Evolutionary conservation across 2,797 vertebrate species (phyloP), one percentile per base, ranked within the genome.

Genomic region (Manis pentadactyla): DNA sequence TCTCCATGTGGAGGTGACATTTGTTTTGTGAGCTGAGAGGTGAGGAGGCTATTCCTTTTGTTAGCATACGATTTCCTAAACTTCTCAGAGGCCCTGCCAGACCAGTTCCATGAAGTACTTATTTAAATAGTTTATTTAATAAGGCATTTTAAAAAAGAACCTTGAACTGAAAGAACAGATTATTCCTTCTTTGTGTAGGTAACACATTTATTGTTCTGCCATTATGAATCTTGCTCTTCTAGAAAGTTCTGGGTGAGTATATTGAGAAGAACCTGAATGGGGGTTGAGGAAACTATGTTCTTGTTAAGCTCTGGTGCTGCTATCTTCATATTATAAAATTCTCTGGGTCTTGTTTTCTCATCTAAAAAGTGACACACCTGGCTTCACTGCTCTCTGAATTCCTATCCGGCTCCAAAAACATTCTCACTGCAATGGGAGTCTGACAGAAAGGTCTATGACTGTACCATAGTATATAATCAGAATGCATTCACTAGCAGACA

Each of bases 131-230:
- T 68, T 92, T 74, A 49, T 61, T 8, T 55, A 63, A 39, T 29
- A 71, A 84, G 29, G 12, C 2, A 3, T 68, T 89, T 93, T 84
- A 73, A 83, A 92, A 89, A 87, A 59, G 53, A 93, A 66, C 66
- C 5, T 57, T 64, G 75, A 77, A 29, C 13, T 59, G 69, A 71
- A 77, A 42, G 31, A 87, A 69, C 7, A 2, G 13, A 19, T 29
- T 61, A 13, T 57, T 68, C 39, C 59, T 71, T 88, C 49, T 77
- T 53, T 83, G 42, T 88, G 4, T 68, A 5, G 91, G 68, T 64
- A 59, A 49, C 11, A 37, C 77, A 63, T 53, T 23, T 77, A 42
- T 12, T 77, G 5, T n/a, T 83, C 51, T 83, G 2, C 46, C 25
- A 7, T 51, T n/a, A 25, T 74, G 68, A 85, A 31, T 59, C n/a